These are phyloP conservation scores for Nesoenas mayeri DNA, from an alignment of 2,113 vertebrate genomes.

Conservation along the genomic window DNA sequence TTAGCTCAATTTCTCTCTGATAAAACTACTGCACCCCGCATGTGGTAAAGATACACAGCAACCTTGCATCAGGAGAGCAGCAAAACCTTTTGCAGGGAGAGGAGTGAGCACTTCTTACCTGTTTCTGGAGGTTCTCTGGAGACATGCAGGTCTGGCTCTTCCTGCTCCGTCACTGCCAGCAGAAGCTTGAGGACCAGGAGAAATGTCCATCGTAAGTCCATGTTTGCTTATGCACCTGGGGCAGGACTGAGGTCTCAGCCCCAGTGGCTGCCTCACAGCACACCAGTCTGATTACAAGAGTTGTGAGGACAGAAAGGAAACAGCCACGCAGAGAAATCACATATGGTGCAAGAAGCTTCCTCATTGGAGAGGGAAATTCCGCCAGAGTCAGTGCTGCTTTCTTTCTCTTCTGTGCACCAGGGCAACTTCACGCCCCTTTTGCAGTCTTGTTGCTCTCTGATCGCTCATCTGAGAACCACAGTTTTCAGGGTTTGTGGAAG, in stretches of 20 bases:
- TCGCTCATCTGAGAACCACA: not conserved
- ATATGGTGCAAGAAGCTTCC: slow-evolving; percentile 44
- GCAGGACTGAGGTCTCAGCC: not conserved
- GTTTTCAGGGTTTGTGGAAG: not conserved
- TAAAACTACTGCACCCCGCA: not conserved
- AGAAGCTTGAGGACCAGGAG: not conserved
- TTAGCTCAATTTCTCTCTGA: not conserved
- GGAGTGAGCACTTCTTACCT: not conserved
- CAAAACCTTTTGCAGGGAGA: accelerated
- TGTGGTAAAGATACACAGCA: accelerated
- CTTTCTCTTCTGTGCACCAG: not conserved
- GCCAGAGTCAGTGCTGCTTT: not conserved
- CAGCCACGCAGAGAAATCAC: not conserved
- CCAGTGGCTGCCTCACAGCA: accelerated
- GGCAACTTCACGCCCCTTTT: not conserved
- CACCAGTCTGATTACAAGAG: not conserved
- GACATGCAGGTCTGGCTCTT: accelerated
- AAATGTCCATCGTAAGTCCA: not conserved
- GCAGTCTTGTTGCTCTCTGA: not conserved
- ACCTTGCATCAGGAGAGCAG: not conserved
- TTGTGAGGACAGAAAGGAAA: slow-evolving; percentile 8
- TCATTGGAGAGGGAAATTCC: slow-evolving; percentile 26
- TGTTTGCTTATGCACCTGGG: not conserved
- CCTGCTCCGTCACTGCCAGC: not conserved
- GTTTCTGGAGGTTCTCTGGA: accelerated